Evolutionary conservation across 2,888 invertebrate genomes (phyloP).

Genomic region (Drosophila affinis): DNA sequence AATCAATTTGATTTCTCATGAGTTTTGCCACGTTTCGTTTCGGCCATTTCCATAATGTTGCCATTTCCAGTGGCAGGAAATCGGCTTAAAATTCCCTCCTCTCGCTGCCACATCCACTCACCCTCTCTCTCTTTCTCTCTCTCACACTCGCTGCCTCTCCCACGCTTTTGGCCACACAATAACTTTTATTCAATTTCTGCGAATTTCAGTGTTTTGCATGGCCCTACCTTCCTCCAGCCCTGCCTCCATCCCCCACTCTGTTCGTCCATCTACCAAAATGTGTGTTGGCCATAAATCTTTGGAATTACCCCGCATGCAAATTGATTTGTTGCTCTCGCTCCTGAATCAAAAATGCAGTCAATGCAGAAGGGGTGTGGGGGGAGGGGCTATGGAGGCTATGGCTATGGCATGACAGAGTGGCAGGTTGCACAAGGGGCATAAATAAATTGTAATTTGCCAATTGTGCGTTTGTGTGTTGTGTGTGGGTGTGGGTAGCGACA

Average conservation of each 20-base stretch:
- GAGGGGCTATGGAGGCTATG: no score
- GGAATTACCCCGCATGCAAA: slow-evolving; percentile 69
- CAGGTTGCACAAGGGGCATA: slow-evolving; percentile 37
- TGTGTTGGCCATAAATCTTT: slow-evolving; percentile 59
- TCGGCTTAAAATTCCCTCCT: slow-evolving; percentile 26
- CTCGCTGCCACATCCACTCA: neutral
- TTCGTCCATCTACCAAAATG: slow-evolving; percentile 41
- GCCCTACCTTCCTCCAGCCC: slow-evolving; percentile 41
- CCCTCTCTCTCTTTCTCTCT: neutral
- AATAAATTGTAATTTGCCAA: slow-evolving; percentile 77
- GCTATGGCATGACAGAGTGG: slow-evolving; percentile 11
- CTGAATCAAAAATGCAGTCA: slow-evolving; percentile 62
- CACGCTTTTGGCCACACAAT: slow-evolving; percentile 4
- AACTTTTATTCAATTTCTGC: slow-evolving; percentile 35
- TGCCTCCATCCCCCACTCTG: no score
- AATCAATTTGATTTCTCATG: slow-evolving; percentile 47
- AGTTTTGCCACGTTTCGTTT: slow-evolving; percentile 1
- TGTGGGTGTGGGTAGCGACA: slow-evolving; percentile 73
- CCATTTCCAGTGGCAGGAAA: slow-evolving; percentile 20
- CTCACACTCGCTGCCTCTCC: neutral
- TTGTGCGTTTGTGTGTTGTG: slow-evolving; percentile 46
- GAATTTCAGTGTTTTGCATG: slow-evolving; percentile 40
- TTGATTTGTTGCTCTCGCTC: slow-evolving; percentile 71
- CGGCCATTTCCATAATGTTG: slow-evolving; percentile 22
- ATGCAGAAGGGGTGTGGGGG: neutral